These are phyloP conservation scores for Euleptes europaea DNA, from an alignment of 2,113 vertebrate genomes.

Conservation along the genomic window DNA sequence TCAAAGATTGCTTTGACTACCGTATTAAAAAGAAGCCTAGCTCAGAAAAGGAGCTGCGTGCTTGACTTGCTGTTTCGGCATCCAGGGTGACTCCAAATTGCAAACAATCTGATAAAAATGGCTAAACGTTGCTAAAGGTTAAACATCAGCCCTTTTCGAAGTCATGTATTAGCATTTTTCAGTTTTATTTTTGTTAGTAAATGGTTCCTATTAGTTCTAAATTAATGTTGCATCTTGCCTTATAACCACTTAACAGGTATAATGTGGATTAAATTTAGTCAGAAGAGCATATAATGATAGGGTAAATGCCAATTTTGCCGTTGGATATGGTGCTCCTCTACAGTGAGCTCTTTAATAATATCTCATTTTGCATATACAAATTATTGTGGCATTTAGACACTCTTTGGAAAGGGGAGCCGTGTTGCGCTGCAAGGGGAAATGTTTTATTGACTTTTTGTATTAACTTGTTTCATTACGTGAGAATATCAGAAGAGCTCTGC, in stretches of 20 bases:
- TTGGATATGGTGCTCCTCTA: slow-evolving; percentile 25
- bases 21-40: slow-evolving; percentile 43
- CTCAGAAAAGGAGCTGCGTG: slow-evolving; percentile 53
- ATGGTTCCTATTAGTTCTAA: slow-evolving; percentile 55
- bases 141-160: slow-evolving; percentile 47
- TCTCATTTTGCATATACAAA: slow-evolving; percentile 32
- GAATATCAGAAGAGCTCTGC: too few relatives aligned
- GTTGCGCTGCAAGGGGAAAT: slow-evolving; percentile 12
- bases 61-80: slow-evolving; percentile 66
- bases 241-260: slow-evolving; percentile 26
- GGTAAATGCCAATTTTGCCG: slow-evolving; percentile 56
- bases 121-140: slow-evolving; percentile 52
- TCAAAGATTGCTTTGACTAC: slow-evolving; percentile 53
- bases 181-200: slow-evolving; percentile 54
- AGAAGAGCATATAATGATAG: slow-evolving; percentile 45
- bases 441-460: slow-evolving; percentile 33
- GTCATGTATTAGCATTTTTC: slow-evolving; percentile 32
- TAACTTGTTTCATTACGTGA: slow-evolving; percentile 22
- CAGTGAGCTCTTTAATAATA: slow-evolving; percentile 10
- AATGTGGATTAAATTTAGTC: slow-evolving; percentile 53
- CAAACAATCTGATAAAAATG: slow-evolving; percentile 57
- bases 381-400: not conserved
- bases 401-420: slow-evolving; percentile 35
- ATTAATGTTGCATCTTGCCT: slow-evolving; percentile 51
- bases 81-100: slow-evolving; percentile 57